Evolutionary conservation across 2,888 invertebrate genomes (phyloP).

Genomic region (Chorisops tibialis): DNA sequence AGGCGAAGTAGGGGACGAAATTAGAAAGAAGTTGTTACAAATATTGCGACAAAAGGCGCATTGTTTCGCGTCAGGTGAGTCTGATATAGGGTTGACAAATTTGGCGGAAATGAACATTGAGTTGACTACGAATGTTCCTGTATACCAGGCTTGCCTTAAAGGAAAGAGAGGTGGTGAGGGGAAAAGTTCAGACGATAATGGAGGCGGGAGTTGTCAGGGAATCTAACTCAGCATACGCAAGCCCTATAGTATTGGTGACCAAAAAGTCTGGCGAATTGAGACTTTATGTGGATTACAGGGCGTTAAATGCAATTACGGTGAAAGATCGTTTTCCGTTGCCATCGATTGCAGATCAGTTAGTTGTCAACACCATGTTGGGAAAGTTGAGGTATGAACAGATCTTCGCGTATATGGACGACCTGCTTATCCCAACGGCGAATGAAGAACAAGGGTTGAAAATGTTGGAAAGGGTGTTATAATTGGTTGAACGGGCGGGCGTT

Average conservation of each 20-base stretch:
- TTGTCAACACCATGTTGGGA: not conserved
- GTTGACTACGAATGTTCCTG: too few relatives aligned
- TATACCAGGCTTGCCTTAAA: too few relatives aligned
- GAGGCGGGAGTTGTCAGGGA: constrained; percentile 1
- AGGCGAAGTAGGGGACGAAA: too few relatives aligned
- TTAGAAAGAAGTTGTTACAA: too few relatives aligned
- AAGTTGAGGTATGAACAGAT: not conserved
- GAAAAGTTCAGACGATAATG: not conserved
- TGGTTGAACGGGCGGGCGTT: not conserved
- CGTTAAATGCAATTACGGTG: not conserved
- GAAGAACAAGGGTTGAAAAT: not conserved
- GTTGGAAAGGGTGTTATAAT: not conserved
- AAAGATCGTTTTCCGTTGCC: not conserved
- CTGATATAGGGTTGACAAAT: too few relatives aligned
- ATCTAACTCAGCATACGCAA: constrained; percentile 5
- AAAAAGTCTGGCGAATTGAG: not conserved
- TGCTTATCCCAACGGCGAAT: not conserved
- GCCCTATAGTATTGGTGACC: not conserved
- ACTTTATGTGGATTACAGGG: constrained; percentile 7
- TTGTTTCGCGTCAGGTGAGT: too few relatives aligned
- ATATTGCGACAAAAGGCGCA: too few relatives aligned
- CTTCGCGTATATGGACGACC: not conserved
- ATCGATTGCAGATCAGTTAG: not conserved
- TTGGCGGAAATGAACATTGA: too few relatives aligned
- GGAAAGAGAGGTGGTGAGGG: not conserved